Evolutionary conservation across 23 tunicate genomes (phyloP).

Genomic region (Ciona savignyi): DNA sequence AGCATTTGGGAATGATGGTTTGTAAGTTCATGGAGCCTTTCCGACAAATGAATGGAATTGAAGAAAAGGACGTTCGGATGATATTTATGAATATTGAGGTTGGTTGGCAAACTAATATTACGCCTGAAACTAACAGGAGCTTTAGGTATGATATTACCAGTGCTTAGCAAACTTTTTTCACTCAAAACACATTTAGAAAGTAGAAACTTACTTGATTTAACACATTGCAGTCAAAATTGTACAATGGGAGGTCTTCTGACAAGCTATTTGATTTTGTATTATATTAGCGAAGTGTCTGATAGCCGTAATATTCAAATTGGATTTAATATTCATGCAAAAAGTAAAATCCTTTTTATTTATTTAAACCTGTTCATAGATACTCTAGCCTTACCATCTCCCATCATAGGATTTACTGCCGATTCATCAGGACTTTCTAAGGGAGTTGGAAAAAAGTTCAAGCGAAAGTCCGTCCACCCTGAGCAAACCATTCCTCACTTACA

Average conservation of each 20-base stretch:
- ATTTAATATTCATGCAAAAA: too few species aligned
- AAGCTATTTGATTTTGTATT: too few species aligned
- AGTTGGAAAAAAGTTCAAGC: conserved; percentile 19
- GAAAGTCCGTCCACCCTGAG: conserved; percentile 24
- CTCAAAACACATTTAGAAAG: too few species aligned
- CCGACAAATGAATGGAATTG: not conserved
- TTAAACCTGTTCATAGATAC: too few species aligned
- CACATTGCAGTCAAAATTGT: too few species aligned
- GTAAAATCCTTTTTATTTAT: too few species aligned
- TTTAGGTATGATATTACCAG: not conserved
- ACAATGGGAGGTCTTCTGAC: too few species aligned
- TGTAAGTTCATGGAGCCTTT: conserved; percentile 56
- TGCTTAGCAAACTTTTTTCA: too few species aligned
- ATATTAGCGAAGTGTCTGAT: too few species aligned
- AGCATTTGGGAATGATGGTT: conserved; percentile 68
- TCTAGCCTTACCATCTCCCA: too few species aligned
- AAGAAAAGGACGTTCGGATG: conserved; percentile 31
- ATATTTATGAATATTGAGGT: conserved; percentile 82
- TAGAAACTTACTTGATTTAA: too few species aligned
- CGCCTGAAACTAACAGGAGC: not conserved
- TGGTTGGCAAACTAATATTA: not conserved
- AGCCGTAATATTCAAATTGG: too few species aligned
- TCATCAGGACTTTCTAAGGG: conserved; percentile 39
- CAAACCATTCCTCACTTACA: conserved; percentile 49
- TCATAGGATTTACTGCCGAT: conserved; percentile 59